phyloP scores from a whole-genome alignment of 2,888 invertebrate genomes.

The Conus canariensis region DNA sequence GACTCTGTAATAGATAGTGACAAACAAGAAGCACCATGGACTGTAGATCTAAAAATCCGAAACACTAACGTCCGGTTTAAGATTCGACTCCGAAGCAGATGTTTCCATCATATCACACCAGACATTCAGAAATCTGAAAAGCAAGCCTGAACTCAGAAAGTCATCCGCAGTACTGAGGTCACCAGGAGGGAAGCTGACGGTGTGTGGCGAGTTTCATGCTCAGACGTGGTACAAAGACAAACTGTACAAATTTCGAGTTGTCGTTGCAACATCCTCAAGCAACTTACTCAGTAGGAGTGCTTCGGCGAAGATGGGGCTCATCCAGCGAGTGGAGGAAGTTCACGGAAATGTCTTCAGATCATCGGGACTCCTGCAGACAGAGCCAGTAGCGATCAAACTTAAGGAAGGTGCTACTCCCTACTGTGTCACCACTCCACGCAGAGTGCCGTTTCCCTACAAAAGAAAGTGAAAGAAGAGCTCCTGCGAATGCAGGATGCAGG shows the following conservation, averaged over 20 bases:
- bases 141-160: neutral
- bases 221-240: neutral
- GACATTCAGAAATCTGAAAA: neutral
- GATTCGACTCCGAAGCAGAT: neutral
- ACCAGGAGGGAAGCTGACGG: neutral
- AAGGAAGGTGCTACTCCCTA: neutral
- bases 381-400: neutral
- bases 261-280: neutral
- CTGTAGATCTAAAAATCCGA: neutral
- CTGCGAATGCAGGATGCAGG: neutral
- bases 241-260: neutral
- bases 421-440: neutral
- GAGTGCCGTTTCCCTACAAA: neutral
- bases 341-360: neutral
- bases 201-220: neutral
- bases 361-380: neutral
- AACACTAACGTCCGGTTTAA: neutral
- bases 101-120: neutral
- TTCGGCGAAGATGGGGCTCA: neutral
- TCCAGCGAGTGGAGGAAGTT: neutral
- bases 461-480: neutral
- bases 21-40: neutral
- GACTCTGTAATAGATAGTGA: neutral
- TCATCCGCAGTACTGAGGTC: neutral
- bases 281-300: neutral